Conservation (phyloP, 2,113 vertebrate genomes). For the Puffinus mauretanicus region DNA sequence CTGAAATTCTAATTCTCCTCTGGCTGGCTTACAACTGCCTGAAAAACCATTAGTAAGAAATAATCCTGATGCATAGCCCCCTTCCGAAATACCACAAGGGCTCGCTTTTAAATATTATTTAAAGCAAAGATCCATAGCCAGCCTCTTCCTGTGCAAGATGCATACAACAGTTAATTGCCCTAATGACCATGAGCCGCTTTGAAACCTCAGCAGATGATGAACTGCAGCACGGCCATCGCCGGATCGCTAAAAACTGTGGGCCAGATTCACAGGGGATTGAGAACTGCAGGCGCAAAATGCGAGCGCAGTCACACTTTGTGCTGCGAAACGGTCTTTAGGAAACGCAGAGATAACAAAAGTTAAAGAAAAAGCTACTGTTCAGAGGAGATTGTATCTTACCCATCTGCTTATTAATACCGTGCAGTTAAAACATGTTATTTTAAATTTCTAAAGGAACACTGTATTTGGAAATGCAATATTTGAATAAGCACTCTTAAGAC, state of each 20-base stretch:
- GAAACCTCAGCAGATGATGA: not conserved
- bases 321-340: not conserved
- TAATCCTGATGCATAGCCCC: not conserved
- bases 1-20: not conserved
- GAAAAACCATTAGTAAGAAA: not conserved
- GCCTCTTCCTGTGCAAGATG: not conserved
- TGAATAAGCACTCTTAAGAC: not conserved
- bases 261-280: not conserved
- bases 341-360: not conserved
- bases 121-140: not conserved
- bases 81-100: not conserved
- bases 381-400: not conserved
- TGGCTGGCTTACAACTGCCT: not conserved
- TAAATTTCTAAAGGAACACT: not conserved
- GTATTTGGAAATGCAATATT: not conserved
- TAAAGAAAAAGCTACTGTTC: conserved; percentile 2
- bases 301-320: not conserved
- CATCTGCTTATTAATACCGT: not conserved
- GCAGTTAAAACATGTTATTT: not conserved
- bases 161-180: not conserved
- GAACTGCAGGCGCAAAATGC: not conserved
- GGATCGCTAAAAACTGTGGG: not conserved
- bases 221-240: not conserved
- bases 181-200: not conserved
- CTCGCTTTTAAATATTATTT: not conserved